These are phyloP conservation scores for Drosophila mayaguana DNA, from an alignment of 2,888 invertebrate species.

Conservation along the genomic window DNA sequence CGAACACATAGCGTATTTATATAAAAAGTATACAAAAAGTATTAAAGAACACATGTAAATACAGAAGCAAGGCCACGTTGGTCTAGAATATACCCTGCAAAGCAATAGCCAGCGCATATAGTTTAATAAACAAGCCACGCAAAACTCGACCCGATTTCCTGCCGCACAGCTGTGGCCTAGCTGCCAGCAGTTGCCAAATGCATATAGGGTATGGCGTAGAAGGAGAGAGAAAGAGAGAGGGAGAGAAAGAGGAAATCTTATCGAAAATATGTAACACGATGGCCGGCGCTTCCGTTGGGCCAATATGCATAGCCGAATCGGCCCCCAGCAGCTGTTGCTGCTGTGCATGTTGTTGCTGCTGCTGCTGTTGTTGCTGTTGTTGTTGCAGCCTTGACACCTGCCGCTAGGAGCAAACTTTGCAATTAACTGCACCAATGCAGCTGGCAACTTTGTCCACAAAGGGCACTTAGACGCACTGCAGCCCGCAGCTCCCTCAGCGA, in stretches of 20 bases:
- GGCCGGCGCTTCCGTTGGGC: slow-evolving; percentile 25
- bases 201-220: slow-evolving; percentile 14
- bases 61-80: neutral
- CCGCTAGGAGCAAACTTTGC: slow-evolving; percentile 58
- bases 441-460: slow-evolving; percentile 62
- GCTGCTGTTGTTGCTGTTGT: slow-evolving; percentile 15
- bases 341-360: slow-evolving; percentile 8
- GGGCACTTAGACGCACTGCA: slow-evolving; percentile 30
- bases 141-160: neutral
- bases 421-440: slow-evolving; percentile 75
- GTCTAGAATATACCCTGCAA: slow-evolving; percentile 12
- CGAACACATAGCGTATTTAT: slow-evolving; percentile 39
- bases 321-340: slow-evolving; percentile 32
- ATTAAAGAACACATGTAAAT: slow-evolving; percentile 8
- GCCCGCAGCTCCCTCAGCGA: neutral
- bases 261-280: slow-evolving; percentile 61
- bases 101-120: neutral
- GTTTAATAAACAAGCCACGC: neutral
- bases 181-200: neutral
- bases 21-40: slow-evolving; percentile 27
- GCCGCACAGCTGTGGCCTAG: neutral
- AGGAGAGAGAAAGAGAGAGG: neutral
- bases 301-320: slow-evolving; percentile 5
- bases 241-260: slow-evolving; percentile 45
- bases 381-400: slow-evolving; percentile 68